Base-by-base conservation (phyloP, 2,113 vertebrate species). In the Himantopus leucocephalus region DNA sequence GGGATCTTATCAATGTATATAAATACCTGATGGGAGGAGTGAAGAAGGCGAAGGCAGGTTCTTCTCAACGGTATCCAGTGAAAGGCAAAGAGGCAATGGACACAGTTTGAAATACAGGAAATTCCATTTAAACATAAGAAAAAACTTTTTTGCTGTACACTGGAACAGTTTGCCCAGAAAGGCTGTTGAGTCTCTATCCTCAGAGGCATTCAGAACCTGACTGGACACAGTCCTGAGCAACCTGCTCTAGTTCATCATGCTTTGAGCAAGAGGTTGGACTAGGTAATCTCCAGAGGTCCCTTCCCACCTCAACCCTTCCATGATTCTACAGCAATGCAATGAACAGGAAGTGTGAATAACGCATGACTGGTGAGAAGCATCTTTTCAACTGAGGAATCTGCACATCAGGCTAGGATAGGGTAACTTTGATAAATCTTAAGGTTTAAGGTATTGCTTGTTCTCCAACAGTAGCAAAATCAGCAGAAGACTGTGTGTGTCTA, bases 21-120 rank as follows among this genome's bases (percentile, higher is more conserved):
- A 96, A 90, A 85, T 92, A 92, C 64, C 92, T 95, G 85, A 84
- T 41, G 22, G 76, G 8, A 95, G 18, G 11, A 85, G 10, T 30
- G 37, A 88, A 78, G 70, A 53, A 30, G 59, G 52, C 1, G 7
- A 56, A 85, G 37, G 26, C 39, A 71, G 89, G 50, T 21, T 78
- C 64, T 88, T 90, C 86, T 85, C 86, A 85, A 0, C 3, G 6
- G 37, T 30, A 88, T 66, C 67, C 80, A 89, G 53, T 24, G 75
- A 89, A 74, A 93, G 43, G 37, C 75, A 95, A 82, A 75, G 37
- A 91, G 34, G 52, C 29, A 96, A 76, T 14, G 24, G 35, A 89
- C 62, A 92, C 37, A 80, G 37, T 71, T 63, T 64, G 76, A 89
- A 95, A 93, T 35, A 79, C 21, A 75, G 60, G 9, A 63, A 79